Percentiles rank a stretch among this genome's conserved stretches.
Conservation (phyloP, 2,888 invertebrate genomes). For the Gasteruption jaculator region DNA sequence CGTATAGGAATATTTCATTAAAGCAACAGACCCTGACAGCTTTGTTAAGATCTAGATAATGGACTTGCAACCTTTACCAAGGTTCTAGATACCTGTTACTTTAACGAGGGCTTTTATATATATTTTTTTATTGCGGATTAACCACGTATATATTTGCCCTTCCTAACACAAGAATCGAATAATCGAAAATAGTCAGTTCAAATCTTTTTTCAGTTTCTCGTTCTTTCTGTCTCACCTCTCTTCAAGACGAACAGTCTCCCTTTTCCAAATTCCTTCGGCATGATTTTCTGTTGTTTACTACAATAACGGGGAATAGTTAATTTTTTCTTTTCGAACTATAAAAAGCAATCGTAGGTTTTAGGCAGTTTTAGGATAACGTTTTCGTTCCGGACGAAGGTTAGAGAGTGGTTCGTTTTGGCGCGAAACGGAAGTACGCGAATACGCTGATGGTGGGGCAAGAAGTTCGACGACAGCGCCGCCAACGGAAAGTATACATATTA, state of each 20-base stretch:
- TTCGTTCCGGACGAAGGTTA: background rate
- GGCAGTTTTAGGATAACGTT: background rate
- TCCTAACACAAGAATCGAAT: background rate
- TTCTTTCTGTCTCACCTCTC: slow-evolving; percentile 52
- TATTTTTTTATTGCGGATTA: no score
- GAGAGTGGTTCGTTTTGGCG: slow-evolving; percentile 26
- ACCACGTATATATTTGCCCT: no score
- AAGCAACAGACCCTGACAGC: no score
- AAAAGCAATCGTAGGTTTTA: background rate
- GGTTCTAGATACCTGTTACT: no score
- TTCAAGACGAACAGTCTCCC: slow-evolving; percentile 54
- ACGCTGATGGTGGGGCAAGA: no score
- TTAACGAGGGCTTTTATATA: no score
- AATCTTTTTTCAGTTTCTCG: slow-evolving; percentile 9
- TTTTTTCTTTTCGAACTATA: background rate
- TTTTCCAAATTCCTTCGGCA: slow-evolving; percentile 26
- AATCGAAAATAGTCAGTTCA: slow-evolving; percentile 5
- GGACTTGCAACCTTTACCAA: no score
- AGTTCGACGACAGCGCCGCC: no score
- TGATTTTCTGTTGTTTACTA: background rate
- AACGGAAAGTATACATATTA: no score
- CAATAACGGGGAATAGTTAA: background rate
- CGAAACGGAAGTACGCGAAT: slow-evolving; percentile 26
- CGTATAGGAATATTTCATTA: no score
- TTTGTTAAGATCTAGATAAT: no score